phyloP scores from a whole-genome alignment of 2,113 vertebrate species.

The Orycteropus afer region DNA sequence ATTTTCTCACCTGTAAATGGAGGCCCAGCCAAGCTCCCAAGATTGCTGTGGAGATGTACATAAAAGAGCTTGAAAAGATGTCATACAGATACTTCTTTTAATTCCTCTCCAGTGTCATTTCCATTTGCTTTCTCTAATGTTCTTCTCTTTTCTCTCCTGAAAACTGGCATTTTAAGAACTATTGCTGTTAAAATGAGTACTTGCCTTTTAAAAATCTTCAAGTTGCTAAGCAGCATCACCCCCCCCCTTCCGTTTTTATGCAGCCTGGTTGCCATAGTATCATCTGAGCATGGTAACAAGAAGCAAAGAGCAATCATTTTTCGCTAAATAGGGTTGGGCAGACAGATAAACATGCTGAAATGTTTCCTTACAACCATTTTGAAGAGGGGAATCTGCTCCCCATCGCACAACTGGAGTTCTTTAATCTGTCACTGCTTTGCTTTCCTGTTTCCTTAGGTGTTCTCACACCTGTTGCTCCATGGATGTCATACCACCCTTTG shows the following conservation, averaged over 20 bases:
- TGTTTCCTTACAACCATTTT: constrained; percentile 63
- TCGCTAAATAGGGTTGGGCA: constrained; percentile 65
- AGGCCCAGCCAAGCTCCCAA: background rate
- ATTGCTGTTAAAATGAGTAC: constrained; percentile 81
- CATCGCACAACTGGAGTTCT: accelerated
- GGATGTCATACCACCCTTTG: background rate
- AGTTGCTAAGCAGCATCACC: constrained; percentile 86
- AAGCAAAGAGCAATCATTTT: constrained; percentile 85
- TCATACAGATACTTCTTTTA: background rate
- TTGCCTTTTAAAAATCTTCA: constrained; percentile 85
- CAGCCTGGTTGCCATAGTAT: constrained; percentile 88
- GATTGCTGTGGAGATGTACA: background rate
- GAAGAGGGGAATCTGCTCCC: background rate
- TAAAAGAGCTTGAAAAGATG: background rate
- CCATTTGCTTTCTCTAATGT: constrained; percentile 55
- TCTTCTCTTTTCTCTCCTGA: constrained; percentile 35
- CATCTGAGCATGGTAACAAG: constrained; percentile 84
- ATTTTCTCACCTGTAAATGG: background rate
- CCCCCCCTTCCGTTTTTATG: constrained; percentile 73
- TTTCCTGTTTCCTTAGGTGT: background rate
- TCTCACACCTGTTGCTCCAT: constrained; percentile 53
- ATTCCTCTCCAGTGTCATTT: background rate
- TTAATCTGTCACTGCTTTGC: background rate
- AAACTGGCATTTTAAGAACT: constrained; percentile 72
- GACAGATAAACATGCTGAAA: constrained; percentile 69